A percentile compares a stretch with the other conserved stretches of the same genome.
These are phyloP conservation scores for Siderastrea siderea DNA, from an alignment of 92 coral and sea anemone genomes.

Conservation along the genomic window DNA sequence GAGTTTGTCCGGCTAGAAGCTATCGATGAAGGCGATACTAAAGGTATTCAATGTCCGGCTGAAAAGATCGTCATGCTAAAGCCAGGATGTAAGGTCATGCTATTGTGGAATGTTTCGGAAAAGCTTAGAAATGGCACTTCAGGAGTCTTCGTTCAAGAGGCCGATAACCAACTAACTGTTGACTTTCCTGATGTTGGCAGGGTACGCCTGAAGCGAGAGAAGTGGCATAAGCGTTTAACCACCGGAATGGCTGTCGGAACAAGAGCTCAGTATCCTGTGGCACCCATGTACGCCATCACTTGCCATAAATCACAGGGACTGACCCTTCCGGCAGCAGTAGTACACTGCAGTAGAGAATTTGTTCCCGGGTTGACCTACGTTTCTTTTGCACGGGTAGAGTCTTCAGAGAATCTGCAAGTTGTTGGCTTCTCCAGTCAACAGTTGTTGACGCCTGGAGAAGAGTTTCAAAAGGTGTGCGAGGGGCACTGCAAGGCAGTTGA, in stretches of 20 bases:
- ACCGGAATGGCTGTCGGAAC: constrained; percentile 25
- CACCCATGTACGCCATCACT: constrained; percentile 42
- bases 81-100: constrained; percentile 38
- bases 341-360: constrained; percentile 34
- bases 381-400: constrained; percentile 14
- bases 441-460: constrained; percentile 25
- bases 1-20: constrained; percentile 11
- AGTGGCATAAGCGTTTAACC: neutral
- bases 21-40: neutral
- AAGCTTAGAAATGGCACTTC: constrained; percentile 26
- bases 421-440: constrained; percentile 10
- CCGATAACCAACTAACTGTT: neutral
- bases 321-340: constrained; percentile 20
- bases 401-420: constrained; percentile 9
- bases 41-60: constrained; percentile 16
- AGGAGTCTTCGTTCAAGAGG: neutral
- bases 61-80: neutral
- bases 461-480: constrained; percentile 14
- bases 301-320: constrained; percentile 49
- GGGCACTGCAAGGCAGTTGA: neutral
- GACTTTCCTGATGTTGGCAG: constrained; percentile 37
- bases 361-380: constrained; percentile 17
- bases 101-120: constrained; percentile 26
- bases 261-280: constrained; percentile 38
- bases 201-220: constrained; percentile 8